Conservation (phyloP, 2,888 invertebrate genomes). For the Gisinianus flammeolus region DNA sequence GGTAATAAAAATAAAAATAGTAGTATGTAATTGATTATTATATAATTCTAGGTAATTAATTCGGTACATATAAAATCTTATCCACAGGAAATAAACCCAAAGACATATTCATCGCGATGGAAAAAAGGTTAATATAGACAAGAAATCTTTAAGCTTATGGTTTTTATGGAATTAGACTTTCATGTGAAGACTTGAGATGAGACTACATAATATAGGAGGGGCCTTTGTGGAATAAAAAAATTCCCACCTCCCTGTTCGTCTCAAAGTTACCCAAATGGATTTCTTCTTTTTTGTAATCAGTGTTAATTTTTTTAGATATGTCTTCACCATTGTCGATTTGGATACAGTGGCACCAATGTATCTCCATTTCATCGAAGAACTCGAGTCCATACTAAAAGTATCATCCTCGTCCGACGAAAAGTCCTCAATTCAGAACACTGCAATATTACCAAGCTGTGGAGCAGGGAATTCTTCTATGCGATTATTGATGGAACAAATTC, state of each 20-base stretch:
- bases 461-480: slow-evolving; percentile 63
- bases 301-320: slow-evolving; percentile 67
- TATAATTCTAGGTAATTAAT: too few species aligned
- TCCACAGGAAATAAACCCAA: neutral
- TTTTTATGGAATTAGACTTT: neutral
- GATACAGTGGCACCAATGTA: slow-evolving; percentile 87
- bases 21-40: too few species aligned
- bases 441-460: slow-evolving; percentile 16
- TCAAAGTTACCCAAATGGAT: slow-evolving; percentile 5
- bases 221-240: too few species aligned
- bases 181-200: neutral
- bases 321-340: slow-evolving; percentile 80
- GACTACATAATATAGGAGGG: too few species aligned
- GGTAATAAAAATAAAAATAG: slow-evolving; percentile 67
- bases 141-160: neutral
- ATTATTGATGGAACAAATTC: slow-evolving; percentile 63
- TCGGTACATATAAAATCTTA: too few species aligned
- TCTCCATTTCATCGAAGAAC: slow-evolving; percentile 75
- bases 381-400: slow-evolving; percentile 61
- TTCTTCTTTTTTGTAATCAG: too few species aligned
- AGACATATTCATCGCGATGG: slow-evolving; percentile 72
- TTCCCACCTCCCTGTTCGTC: too few species aligned
- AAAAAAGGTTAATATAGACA: slow-evolving; percentile 68
- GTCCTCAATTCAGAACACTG: too few species aligned
- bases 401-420: too few species aligned